Evolutionary conservation across 2,113 vertebrate genomes (phyloP).

Genomic region (Pipa parva): DNA sequence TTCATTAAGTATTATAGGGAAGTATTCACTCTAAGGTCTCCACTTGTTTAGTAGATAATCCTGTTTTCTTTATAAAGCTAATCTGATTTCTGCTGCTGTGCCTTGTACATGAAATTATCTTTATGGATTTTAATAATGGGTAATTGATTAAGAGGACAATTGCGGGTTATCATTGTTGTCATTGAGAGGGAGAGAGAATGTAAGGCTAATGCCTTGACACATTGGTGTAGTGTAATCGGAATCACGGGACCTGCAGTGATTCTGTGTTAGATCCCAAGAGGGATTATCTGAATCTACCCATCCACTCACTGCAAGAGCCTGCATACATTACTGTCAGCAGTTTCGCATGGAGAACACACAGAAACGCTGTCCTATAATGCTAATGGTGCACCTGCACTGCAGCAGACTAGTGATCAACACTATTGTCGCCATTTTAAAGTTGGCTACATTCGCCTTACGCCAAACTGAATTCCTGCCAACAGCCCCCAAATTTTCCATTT

Average conservation of each 20-base stretch:
- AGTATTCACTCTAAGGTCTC: too few relatives aligned
- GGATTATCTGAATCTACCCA: slow-evolving; percentile 61
- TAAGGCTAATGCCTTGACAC: too few relatives aligned
- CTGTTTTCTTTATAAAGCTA: not conserved
- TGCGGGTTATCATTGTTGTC: not conserved
- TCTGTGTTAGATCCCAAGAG: slow-evolving; percentile 64
- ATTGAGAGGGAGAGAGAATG: not conserved
- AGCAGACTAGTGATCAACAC: too few relatives aligned
- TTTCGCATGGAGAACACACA: slow-evolving; percentile 44
- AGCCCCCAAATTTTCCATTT: too few relatives aligned
- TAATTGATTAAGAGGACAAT: not conserved
- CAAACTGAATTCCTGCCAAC: too few relatives aligned
- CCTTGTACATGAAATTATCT: not conserved
- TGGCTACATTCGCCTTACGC: too few relatives aligned
- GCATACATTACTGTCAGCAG: slow-evolving; percentile 50
- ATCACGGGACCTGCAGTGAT: slow-evolving; percentile 52
- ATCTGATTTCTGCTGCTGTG: not conserved
- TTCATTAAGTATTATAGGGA: too few relatives aligned
- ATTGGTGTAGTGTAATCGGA: slow-evolving; percentile 50
- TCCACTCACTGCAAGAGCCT: slow-evolving; percentile 56
- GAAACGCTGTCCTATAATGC: too few relatives aligned
- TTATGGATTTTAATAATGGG: not conserved
- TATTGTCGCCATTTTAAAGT: too few relatives aligned
- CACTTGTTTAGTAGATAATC: too few relatives aligned
- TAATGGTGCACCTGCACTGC: too few relatives aligned